Evolutionary conservation across 2,113 vertebrate genomes (phyloP), one percentile per base, ranked within the genome.

Genomic region (Nothoprocta pentlandii): DNA sequence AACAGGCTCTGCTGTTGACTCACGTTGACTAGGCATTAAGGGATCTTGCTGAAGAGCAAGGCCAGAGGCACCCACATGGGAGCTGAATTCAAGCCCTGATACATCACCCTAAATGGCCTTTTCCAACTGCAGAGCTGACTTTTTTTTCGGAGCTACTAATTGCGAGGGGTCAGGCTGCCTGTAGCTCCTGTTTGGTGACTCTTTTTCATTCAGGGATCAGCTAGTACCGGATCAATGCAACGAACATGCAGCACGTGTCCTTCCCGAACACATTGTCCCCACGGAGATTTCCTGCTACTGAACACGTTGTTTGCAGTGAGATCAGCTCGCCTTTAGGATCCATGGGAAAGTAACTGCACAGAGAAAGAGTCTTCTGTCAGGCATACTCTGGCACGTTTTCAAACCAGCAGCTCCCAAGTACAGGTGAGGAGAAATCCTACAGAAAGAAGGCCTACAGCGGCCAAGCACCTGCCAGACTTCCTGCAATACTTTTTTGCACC

Each of bases 271-370:
- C 66, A 54, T 63, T 36, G 71, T 61, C 61, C 66, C 73, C 70
- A 34, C 0, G 0, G 73, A 87, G 34, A 30, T 71, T 75, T 90
- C 80, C 80, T 75, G 46, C 41, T 68, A 36, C 54, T 0, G 1
- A 62, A 30, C 61, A 41, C 23, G 26, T 79, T 73, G 53, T 94
- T 90, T 92, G 84, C 89, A 42, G 69, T 19, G 66, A 62, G 66
- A 82, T 87, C 82, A 59, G 62, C 7, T 95, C 92, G 90, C 67
- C 75, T 89, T 62, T 62, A 32, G 70, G 83, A 49, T 91, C 83
- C 62, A 58, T 41, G 80, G 92, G 84, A 88, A 92, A 93, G 70
- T 14, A 56, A 79, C 68, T 68, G 61, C 68, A 0, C 2, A 2
- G 36, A 66, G 53, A 73, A 39, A 15, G 80, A 82, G 80, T 58